These are phyloP conservation scores for Xenopus laevis DNA, from an alignment of 2,113 vertebrate species.

Conservation along the genomic window DNA sequence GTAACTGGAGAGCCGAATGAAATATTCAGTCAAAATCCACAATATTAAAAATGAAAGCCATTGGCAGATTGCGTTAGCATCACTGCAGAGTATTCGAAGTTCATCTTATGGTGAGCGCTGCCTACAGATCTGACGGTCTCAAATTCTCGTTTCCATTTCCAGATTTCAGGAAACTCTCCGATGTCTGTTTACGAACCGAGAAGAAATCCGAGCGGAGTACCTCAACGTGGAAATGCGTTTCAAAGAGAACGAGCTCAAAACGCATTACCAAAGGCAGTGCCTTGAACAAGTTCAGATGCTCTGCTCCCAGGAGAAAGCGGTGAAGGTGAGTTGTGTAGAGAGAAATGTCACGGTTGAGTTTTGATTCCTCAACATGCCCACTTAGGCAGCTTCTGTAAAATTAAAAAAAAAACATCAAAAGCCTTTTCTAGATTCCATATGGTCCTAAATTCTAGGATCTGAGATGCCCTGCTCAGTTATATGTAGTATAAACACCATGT, in stretches of 20 bases:
- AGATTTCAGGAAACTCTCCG: slow-evolving; percentile 73
- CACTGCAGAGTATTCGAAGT: too few species aligned
- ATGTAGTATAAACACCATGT: too few species aligned
- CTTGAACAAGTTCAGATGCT: slow-evolving; percentile 80
- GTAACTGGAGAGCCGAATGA: too few species aligned
- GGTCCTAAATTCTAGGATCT: slow-evolving; percentile 7
- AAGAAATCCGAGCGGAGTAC: slow-evolving; percentile 78
- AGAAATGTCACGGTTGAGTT: neutral
- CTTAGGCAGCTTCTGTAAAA: slow-evolving; percentile 16
- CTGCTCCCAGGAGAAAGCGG: slow-evolving; percentile 79
- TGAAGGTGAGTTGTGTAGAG: slow-evolving; percentile 72
- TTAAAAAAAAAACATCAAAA: slow-evolving; percentile 7
- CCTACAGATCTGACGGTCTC: too few species aligned
- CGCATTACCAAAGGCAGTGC: slow-evolving; percentile 74
- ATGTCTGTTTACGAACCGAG: slow-evolving; percentile 75
- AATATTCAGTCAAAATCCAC: too few species aligned
- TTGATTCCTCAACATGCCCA: neutral
- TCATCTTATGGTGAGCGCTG: too few species aligned
- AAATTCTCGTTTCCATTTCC: slow-evolving; percentile 36
- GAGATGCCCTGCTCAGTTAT: neutral
- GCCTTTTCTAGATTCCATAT: slow-evolving; percentile 24
- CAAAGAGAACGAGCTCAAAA: slow-evolving; percentile 82
- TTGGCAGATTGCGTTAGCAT: too few species aligned
- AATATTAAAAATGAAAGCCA: too few species aligned
- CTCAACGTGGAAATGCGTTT: slow-evolving; percentile 80